A percentile compares a stretch with the other conserved stretches of the same genome.
phyloP scores from a whole-genome alignment of 1,140 invertebrate genomes.

The Aphidius ervi region DNA sequence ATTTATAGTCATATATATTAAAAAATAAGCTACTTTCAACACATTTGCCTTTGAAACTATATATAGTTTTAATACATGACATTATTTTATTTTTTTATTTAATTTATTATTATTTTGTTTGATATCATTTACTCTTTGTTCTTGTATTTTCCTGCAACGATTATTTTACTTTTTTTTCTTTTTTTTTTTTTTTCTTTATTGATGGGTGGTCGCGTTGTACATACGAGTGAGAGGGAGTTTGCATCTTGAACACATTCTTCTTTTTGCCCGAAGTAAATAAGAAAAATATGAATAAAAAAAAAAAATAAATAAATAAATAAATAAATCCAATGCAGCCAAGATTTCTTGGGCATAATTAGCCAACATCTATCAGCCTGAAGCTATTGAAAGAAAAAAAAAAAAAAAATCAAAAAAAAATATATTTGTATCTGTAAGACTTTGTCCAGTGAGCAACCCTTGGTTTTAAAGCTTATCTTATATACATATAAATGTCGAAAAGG shows the following conservation, averaged over 20 bases:
- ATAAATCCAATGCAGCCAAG: conserved; percentile 19
- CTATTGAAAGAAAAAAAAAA: conserved; percentile 34
- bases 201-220: conserved; percentile 17
- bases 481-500: too few relatives aligned
- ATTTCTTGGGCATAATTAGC: conserved; percentile 53
- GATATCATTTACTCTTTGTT: too few relatives aligned
- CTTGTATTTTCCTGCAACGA: too few relatives aligned
- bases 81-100: too few relatives aligned
- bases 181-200: not conserved
- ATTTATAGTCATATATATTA: conserved; percentile 2
- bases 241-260: too few relatives aligned
- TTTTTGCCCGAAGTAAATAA: not conserved
- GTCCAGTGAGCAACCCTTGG: too few relatives aligned
- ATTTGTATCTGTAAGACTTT: too few relatives aligned
- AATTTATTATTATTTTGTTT: too few relatives aligned
- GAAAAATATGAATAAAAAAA: conserved; percentile 9
- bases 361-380: conserved; percentile 55
- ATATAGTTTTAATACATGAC: not conserved
- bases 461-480: too few relatives aligned
- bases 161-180: too few relatives aligned
- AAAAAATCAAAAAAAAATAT: too few relatives aligned
- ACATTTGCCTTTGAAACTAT: not conserved
- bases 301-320: conserved; percentile 10
- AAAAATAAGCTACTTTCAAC: not conserved
- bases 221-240: not conserved